These are phyloP conservation scores for Caenorhabditis inopinata DNA, from an alignment of 1,140 invertebrate genomes.

Conservation along the genomic window DNA sequence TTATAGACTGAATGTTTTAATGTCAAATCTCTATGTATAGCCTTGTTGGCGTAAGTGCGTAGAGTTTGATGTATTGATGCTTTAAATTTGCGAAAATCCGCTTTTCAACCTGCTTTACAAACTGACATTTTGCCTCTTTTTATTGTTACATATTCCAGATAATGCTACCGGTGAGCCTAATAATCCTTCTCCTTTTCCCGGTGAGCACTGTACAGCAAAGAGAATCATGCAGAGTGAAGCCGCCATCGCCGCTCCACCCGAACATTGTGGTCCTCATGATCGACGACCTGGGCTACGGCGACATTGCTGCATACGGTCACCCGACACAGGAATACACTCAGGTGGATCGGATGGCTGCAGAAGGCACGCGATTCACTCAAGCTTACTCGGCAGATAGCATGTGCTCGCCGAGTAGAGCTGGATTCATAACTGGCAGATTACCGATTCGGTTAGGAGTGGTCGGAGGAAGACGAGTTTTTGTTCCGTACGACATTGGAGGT, in stretches of 20 bases:
- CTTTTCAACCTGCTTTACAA: too few species aligned
- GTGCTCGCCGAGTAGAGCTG: constrained; percentile 62
- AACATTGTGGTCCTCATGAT: constrained; percentile 65
- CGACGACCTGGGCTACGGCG: constrained; percentile 63
- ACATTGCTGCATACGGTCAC: constrained; percentile 61
- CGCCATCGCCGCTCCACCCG: constrained; percentile 56
- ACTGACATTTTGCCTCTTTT: too few species aligned
- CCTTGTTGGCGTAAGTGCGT: too few species aligned
- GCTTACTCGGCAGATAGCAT: constrained; percentile 64
- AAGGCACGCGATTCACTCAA: constrained; percentile 63
- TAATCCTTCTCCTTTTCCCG: neutral
- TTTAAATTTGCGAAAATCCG: too few species aligned
- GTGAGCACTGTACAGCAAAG: neutral
- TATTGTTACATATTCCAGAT: neutral
- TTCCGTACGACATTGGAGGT: constrained; percentile 52
- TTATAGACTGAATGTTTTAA: too few species aligned
- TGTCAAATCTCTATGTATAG: too few species aligned
- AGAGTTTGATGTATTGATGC: too few species aligned
- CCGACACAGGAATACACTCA: constrained; percentile 63
- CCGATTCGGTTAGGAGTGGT: constrained; percentile 50
- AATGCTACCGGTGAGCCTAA: constrained; percentile 9
- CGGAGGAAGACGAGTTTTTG: constrained; percentile 51
- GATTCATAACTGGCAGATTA: constrained; percentile 63
- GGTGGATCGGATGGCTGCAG: constrained; percentile 49
- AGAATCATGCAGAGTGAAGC: constrained; percentile 4